A percentile compares a stretch with the other conserved stretches of the same genome.
These are phyloP conservation scores for Beris chalybata DNA, from an alignment of 2,888 invertebrate species.

Conservation along the genomic window DNA sequence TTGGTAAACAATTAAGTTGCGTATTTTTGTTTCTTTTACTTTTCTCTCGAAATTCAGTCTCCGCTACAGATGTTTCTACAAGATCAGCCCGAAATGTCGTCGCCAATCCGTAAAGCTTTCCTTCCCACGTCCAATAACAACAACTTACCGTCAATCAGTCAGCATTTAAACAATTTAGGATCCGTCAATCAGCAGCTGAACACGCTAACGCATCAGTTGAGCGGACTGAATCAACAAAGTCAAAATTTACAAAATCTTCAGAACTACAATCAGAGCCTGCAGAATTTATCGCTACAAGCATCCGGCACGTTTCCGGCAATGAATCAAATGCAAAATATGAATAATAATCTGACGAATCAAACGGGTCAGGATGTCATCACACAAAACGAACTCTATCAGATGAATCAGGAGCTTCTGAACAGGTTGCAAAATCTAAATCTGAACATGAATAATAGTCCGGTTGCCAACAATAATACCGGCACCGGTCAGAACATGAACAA, in stretches of 20 bases:
- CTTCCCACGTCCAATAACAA: constrained; percentile 48
- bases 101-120: constrained; percentile 42
- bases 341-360: constrained; percentile 49
- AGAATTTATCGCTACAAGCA: constrained; percentile 46
- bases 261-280: constrained; percentile 39
- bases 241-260: constrained; percentile 56
- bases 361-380: constrained; percentile 40
- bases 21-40: not conserved
- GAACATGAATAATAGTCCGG: constrained; percentile 41
- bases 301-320: constrained; percentile 52
- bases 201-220: constrained; percentile 53
- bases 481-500: constrained; percentile 39
- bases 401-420: constrained; percentile 55
- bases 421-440: constrained; percentile 54
- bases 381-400: constrained; percentile 55
- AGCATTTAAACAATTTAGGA: constrained; percentile 54
- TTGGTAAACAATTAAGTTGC: no score
- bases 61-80: constrained; percentile 54
- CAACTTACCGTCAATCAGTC: constrained; percentile 54
- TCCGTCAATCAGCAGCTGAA: constrained; percentile 55
- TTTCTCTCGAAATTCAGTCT: constrained; percentile 43
- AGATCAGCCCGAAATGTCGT: constrained; percentile 41
- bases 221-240: constrained; percentile 55
- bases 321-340: constrained; percentile 52
- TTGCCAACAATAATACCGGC: constrained; percentile 39